Evolutionary conservation across 2,888 invertebrate genomes (phyloP).

Genomic region (Acanthosepion pharaonis): DNA sequence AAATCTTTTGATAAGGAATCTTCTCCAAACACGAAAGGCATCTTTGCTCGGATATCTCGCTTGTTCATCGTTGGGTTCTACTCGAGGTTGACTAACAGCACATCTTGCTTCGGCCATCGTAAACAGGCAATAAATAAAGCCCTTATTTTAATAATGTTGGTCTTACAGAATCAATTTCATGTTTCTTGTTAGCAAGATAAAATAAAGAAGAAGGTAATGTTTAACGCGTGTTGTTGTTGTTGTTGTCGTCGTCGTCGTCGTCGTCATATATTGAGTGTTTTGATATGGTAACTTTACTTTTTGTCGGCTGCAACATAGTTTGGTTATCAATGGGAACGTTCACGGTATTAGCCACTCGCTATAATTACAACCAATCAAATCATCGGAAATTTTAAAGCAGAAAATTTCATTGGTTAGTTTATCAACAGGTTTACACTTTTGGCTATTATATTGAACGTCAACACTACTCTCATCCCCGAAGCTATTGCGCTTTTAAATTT

Average conservation of each 20-base stretch:
- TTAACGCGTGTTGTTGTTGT: too few relatives aligned
- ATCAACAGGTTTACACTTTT: not conserved
- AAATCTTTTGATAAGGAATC: slow-evolving; percentile 71
- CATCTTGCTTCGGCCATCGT: slow-evolving; percentile 75
- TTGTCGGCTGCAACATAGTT: not conserved
- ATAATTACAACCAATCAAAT: not conserved
- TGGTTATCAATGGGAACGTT: slow-evolving; percentile 24
- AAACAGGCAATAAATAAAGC: not conserved
- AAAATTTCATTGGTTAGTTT: not conserved
- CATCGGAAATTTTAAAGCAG: not conserved
- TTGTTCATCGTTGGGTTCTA: slow-evolving; percentile 63
- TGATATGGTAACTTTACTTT: not conserved
- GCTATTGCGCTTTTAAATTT: not conserved
- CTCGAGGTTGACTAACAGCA: slow-evolving; percentile 72
- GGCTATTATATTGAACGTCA: not conserved
- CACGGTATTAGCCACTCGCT: not conserved
- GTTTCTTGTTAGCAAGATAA: not conserved
- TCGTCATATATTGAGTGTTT: not conserved
- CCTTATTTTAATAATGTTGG: not conserved
- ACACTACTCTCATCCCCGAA: not conserved
- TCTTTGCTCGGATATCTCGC: slow-evolving; percentile 72
- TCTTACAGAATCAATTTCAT: not conserved
- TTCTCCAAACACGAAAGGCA: slow-evolving; percentile 70
- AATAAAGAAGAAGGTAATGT: too few relatives aligned
- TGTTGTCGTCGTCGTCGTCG: not conserved